A percentile compares a stretch with the other conserved stretches of the same genome.
Evolutionary conservation across 2,888 invertebrate species (phyloP).

Genomic region (Lycaena phlaeas): DNA sequence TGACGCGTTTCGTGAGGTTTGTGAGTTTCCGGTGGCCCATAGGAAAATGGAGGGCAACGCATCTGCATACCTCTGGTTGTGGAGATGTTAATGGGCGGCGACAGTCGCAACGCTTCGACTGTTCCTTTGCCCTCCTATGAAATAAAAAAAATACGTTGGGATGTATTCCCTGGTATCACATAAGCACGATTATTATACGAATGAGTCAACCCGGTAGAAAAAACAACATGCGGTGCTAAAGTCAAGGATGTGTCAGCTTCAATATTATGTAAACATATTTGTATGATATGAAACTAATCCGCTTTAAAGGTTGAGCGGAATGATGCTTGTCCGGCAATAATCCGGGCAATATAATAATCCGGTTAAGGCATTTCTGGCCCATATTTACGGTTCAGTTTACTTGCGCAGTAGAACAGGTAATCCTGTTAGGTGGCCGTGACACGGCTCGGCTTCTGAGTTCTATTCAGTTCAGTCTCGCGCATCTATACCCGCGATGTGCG

Average conservation of each 20-base stretch:
- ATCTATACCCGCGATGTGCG: conserved; percentile 55
- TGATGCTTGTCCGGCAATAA: conserved; percentile 35
- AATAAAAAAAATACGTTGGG: too few species aligned
- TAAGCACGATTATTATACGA: too few species aligned
- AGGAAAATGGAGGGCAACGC: too few species aligned
- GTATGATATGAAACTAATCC: conserved; percentile 20
- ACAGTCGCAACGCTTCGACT: too few species aligned
- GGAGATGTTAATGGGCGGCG: too few species aligned
- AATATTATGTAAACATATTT: conserved; percentile 8
- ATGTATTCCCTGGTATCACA: too few species aligned
- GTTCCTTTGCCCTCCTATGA: too few species aligned
- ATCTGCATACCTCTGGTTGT: too few species aligned
- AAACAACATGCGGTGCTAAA: background rate
- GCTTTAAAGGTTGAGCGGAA: conserved; percentile 25
- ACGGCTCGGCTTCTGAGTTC: conserved; percentile 62
- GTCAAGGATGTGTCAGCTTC: background rate
- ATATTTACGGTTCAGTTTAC: conserved; percentile 47
- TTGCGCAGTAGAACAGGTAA: conserved; percentile 68
- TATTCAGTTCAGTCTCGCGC: conserved; percentile 37
- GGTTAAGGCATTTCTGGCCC: conserved; percentile 47
- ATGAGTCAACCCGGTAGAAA: too few species aligned
- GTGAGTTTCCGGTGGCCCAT: too few species aligned
- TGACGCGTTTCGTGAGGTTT: too few species aligned
- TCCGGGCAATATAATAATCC: conserved; percentile 43
- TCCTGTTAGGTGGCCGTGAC: conserved; percentile 73